These are phyloP conservation scores for Misgurnus mizolepis DNA, from an alignment of 2,113 vertebrate genomes.

Conservation along the genomic window DNA sequence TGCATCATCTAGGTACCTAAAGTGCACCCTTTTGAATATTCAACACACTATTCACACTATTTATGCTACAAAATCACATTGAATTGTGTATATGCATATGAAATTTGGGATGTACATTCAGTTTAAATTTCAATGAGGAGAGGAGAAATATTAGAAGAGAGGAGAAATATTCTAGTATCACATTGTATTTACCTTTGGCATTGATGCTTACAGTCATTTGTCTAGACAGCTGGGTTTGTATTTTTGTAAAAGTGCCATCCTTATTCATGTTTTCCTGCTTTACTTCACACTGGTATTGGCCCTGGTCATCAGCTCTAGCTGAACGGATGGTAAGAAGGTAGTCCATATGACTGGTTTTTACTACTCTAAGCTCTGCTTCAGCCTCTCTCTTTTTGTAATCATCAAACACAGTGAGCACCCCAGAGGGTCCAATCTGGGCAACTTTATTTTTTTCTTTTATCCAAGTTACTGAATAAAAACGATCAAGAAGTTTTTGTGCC, in stretches of 20 bases:
- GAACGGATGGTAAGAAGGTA: slow-evolving; percentile 74
- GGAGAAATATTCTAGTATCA: background rate
- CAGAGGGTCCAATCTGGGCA: slow-evolving; percentile 71
- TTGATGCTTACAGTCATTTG: slow-evolving; percentile 56
- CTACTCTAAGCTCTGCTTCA: slow-evolving; percentile 70
- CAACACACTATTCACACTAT: too few species aligned
- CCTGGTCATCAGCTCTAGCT: slow-evolving; percentile 72
- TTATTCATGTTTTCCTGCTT: slow-evolving; percentile 63
- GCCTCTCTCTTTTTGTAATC: slow-evolving; percentile 63
- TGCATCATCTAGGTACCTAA: too few species aligned
- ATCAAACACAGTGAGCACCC: slow-evolving; percentile 63
- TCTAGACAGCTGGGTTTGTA: slow-evolving; percentile 57
- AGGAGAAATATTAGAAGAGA: too few species aligned
- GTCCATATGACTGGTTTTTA: slow-evolving; percentile 63
- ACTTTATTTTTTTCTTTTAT: slow-evolving; percentile 60
- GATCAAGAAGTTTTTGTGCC: slow-evolving; percentile 52
- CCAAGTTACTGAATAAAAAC: slow-evolving; percentile 77
- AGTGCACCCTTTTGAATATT: too few species aligned
- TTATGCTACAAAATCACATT: too few species aligned
- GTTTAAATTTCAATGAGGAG: too few species aligned
- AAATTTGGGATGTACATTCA: too few species aligned
- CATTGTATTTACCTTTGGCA: slow-evolving; percentile 62
- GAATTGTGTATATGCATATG: too few species aligned
- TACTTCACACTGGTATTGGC: slow-evolving; percentile 75
- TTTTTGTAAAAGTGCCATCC: slow-evolving; percentile 58